Conservation (phyloP, 92 coral and sea anemone genomes). For the Isaurus tuberculatus region DNA sequence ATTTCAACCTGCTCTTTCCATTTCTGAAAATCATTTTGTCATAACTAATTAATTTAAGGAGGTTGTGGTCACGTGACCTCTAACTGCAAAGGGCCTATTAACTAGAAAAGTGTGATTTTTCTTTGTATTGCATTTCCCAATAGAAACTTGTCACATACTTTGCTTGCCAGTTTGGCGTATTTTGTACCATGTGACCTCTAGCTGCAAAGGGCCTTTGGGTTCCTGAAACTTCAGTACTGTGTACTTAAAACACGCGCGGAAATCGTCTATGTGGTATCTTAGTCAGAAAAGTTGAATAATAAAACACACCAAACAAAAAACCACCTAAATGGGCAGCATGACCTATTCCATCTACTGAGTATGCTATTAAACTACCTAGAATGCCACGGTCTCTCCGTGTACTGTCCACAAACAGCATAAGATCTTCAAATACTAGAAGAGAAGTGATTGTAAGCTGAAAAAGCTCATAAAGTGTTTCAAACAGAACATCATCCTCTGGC, state of each 20-base stretch:
- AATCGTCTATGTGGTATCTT: conserved; percentile 35
- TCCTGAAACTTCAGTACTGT: too few relatives aligned
- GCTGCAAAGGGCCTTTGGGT: too few relatives aligned
- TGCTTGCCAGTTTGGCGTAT: too few relatives aligned
- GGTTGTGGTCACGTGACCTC: too few relatives aligned
- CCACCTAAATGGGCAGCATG: conserved; percentile 96
- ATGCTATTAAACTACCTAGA: conserved; percentile 71
- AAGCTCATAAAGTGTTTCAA: conserved; percentile 64
- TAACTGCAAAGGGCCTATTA: too few relatives aligned
- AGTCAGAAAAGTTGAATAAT: conserved; percentile 60
- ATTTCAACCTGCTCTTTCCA: too few relatives aligned
- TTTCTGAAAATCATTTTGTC: too few relatives aligned
- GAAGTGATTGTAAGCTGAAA: conserved; percentile 65
- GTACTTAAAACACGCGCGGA: conserved; percentile 29
- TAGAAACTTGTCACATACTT: too few relatives aligned
- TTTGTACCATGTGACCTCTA: too few relatives aligned
- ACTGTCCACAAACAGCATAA: conserved; percentile 62
- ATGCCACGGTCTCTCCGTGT: conserved; percentile 60
- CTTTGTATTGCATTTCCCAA: too few relatives aligned
- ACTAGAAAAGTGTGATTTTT: too few relatives aligned
- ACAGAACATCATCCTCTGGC: conserved; percentile 47
- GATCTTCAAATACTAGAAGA: conserved; percentile 62
- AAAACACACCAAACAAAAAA: conserved; percentile 80
- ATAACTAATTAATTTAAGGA: too few relatives aligned
- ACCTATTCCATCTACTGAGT: conserved; percentile 82